Evolutionary conservation across 2,888 invertebrate genomes (phyloP).

Genomic region (Smittia sp.): DNA sequence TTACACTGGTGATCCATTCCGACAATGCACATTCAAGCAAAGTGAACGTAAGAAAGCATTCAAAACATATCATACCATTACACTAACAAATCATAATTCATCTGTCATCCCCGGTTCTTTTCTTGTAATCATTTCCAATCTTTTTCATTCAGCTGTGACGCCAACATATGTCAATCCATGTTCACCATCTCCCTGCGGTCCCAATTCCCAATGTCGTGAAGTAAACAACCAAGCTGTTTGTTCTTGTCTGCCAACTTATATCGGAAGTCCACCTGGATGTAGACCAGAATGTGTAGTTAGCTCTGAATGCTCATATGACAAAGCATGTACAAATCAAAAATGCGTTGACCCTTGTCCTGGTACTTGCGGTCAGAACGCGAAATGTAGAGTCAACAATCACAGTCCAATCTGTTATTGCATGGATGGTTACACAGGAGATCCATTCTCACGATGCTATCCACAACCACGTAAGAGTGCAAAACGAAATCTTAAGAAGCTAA

Average conservation of each 20-base stretch:
- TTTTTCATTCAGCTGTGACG: slow-evolving; percentile 43
- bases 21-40: slow-evolving; percentile 61
- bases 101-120: too few species aligned
- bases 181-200: slow-evolving; percentile 65
- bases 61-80: slow-evolving; percentile 18
- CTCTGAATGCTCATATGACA: slow-evolving; percentile 76
- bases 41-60: slow-evolving; percentile 54
- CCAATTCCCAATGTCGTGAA: slow-evolving; percentile 42
- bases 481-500: too few species aligned
- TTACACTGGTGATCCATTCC: slow-evolving; percentile 73
- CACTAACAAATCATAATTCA: slow-evolving; percentile 44
- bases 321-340: slow-evolving; percentile 73
- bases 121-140: not conserved
- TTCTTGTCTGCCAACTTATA: slow-evolving; percentile 59
- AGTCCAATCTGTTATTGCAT: slow-evolving; percentile 78
- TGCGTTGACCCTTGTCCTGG: slow-evolving; percentile 75
- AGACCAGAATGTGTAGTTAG: slow-evolving; percentile 74
- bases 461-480: slow-evolving; percentile 47
- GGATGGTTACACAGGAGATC: slow-evolving; percentile 80
- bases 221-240: slow-evolving; percentile 60
- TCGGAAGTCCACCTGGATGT: slow-evolving; percentile 62
- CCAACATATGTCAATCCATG: slow-evolving; percentile 55
- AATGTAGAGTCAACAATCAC: slow-evolving; percentile 72
- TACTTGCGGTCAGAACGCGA: slow-evolving; percentile 74
- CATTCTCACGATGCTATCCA: slow-evolving; percentile 69